Percentiles rank a stretch among this genome's conserved stretches.
These are phyloP conservation scores for Pangasius sanitwongsei DNA, from an alignment of 2,797 vertebrate genomes.

Conservation along the genomic window DNA sequence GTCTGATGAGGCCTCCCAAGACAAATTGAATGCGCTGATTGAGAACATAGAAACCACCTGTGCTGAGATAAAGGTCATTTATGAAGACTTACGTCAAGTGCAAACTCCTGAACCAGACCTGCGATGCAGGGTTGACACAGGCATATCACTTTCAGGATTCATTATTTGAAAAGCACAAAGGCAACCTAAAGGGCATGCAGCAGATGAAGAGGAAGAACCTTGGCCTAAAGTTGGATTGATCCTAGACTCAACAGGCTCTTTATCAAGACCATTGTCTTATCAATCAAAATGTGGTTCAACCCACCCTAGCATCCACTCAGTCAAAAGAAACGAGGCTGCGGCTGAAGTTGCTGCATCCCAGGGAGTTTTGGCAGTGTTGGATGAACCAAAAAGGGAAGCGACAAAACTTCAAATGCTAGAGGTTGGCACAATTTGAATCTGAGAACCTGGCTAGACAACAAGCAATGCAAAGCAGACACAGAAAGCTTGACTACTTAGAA, in stretches of 20 bases:
- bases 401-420: too few species aligned
- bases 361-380: too few species aligned
- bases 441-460: too few species aligned
- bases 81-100: neutral
- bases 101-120: slow-evolving; percentile 44
- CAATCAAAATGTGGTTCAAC: slow-evolving; percentile 11
- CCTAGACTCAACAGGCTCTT: slow-evolving; percentile 36
- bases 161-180: slow-evolving; percentile 1
- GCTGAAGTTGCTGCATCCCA: too few species aligned
- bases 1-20: too few species aligned
- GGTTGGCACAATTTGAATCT: too few species aligned
- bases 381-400: too few species aligned
- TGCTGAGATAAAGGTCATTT: too few species aligned
- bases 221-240: slow-evolving; percentile 48
- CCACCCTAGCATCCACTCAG: neutral
- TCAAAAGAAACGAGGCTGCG: slow-evolving; percentile 12
- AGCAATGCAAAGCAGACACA: too few species aligned
- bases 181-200: slow-evolving; percentile 9
- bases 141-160: neutral
- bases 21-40: too few species aligned
- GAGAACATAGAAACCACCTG: too few species aligned
- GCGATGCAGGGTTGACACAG: neutral
- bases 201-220: slow-evolving; percentile 36
- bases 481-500: too few species aligned
- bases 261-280: slow-evolving; percentile 21